These are phyloP conservation scores for Scyliorhinus canicula DNA, from an alignment of 2,797 vertebrate species.

Conservation along the genomic window DNA sequence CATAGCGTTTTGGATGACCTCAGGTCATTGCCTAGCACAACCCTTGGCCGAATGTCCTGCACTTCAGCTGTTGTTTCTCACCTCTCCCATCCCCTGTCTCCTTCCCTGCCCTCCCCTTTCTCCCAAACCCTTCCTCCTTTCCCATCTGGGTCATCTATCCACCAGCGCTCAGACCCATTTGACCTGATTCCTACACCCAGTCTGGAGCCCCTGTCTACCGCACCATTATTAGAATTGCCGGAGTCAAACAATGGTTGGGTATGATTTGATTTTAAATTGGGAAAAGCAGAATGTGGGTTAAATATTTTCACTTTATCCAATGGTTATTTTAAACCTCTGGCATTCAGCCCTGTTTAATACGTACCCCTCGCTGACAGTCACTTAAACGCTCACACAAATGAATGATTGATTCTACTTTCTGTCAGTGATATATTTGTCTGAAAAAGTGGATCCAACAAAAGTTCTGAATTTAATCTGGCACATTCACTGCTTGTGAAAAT, in stretches of 20 bases:
- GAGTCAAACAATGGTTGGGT: background rate
- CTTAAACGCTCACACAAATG: background rate
- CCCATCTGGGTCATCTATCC: background rate
- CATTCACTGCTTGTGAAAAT: background rate
- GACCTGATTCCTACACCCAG: background rate
- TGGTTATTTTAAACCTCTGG: background rate
- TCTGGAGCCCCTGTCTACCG: background rate
- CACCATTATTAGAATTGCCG: background rate
- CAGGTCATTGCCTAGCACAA: background rate
- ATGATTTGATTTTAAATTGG: background rate
- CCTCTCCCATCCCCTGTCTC: background rate
- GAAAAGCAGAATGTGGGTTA: background rate
- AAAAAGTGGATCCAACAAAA: background rate
- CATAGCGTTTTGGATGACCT: background rate
- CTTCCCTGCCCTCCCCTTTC: background rate
- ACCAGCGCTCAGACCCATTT: background rate
- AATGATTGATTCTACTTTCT: background rate
- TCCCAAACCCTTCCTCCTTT: background rate
- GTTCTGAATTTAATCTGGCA: background rate
- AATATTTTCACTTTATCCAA: background rate
- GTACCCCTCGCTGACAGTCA: background rate
- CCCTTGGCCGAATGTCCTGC: background rate
- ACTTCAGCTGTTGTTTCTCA: background rate
- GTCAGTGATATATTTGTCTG: background rate
- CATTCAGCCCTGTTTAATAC: background rate